Percentiles rank a stretch among this genome's conserved stretches.
Evolutionary conservation across 1,140 invertebrate species (phyloP).

Genomic region (Cheumatopsyche charites): DNA sequence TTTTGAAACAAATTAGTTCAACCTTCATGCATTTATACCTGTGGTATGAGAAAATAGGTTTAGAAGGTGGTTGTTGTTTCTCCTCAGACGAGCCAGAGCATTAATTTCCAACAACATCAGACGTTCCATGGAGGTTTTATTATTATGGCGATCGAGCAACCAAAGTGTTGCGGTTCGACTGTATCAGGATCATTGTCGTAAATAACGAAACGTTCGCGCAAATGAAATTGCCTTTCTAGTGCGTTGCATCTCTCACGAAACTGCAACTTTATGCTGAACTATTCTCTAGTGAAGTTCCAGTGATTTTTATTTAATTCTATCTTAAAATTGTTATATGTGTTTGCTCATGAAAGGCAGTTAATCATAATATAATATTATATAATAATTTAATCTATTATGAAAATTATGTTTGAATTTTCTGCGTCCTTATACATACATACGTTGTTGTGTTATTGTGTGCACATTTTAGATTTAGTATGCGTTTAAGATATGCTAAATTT

Average conservation of each 20-base stretch:
- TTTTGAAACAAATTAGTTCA: too few relatives aligned
- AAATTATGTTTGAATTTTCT: too few relatives aligned
- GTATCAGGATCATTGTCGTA: slow-evolving; percentile 33
- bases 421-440: too few relatives aligned
- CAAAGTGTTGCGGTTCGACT: background rate
- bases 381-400: too few relatives aligned
- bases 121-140: slow-evolving; percentile 18
- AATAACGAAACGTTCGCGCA: slow-evolving; percentile 39
- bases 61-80: background rate
- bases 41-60: too few relatives aligned
- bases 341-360: background rate
- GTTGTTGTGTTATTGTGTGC: too few relatives aligned
- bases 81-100: background rate
- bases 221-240: slow-evolving; percentile 42
- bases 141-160: slow-evolving; percentile 22
- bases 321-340: background rate
- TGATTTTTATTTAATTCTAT: background rate
- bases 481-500: too few relatives aligned
- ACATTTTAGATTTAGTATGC: too few relatives aligned
- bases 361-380: slow-evolving; percentile 5
- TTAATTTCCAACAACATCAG: slow-evolving; percentile 7
- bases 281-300: slow-evolving; percentile 24
- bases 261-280: slow-evolving; percentile 31
- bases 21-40: too few relatives aligned
- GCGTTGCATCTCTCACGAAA: slow-evolving; percentile 17